Conservation (phyloP, 2,113 vertebrate genomes). For the Rynchops niger region DNA sequence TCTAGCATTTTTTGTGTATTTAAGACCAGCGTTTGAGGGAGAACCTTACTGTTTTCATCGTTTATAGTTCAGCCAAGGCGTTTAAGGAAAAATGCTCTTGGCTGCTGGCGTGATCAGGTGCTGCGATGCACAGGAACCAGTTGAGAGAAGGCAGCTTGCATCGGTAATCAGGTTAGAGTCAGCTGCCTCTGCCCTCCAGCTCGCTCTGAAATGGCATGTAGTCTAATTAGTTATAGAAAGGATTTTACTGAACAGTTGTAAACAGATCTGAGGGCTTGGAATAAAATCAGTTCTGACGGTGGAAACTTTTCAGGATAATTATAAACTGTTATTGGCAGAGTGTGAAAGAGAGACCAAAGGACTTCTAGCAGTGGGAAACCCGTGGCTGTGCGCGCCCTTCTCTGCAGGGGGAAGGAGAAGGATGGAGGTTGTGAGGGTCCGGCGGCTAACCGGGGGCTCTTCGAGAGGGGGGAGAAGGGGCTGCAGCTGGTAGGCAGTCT, state of each 20-base stretch:
- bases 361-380: not conserved
- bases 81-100: not conserved
- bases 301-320: slow-evolving; percentile 60
- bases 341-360: not conserved
- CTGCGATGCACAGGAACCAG: not conserved
- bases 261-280: slow-evolving; percentile 52
- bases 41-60: not conserved
- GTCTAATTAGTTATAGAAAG: slow-evolving; percentile 60
- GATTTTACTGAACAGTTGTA: slow-evolving; percentile 55
- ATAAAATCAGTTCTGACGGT: slow-evolving; percentile 60
- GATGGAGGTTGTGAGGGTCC: not conserved
- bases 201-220: slow-evolving; percentile 18
- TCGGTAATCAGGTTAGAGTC: slow-evolving; percentile 20
- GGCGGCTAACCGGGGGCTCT: too few species aligned
- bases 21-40: not conserved
- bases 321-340: slow-evolving; percentile 30
- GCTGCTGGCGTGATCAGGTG: not conserved
- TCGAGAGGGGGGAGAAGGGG: not conserved
- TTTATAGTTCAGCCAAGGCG: not conserved
- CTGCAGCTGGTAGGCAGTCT: not conserved
- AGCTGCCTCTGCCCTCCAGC: slow-evolving; percentile 62
- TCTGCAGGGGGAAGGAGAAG: not conserved
- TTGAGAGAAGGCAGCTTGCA: not conserved
- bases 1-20: not conserved
- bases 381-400: not conserved